These are phyloP conservation scores for Myrmecophaga tridactyla DNA, from an alignment of 2,113 vertebrate genomes.

Conservation along the genomic window DNA sequence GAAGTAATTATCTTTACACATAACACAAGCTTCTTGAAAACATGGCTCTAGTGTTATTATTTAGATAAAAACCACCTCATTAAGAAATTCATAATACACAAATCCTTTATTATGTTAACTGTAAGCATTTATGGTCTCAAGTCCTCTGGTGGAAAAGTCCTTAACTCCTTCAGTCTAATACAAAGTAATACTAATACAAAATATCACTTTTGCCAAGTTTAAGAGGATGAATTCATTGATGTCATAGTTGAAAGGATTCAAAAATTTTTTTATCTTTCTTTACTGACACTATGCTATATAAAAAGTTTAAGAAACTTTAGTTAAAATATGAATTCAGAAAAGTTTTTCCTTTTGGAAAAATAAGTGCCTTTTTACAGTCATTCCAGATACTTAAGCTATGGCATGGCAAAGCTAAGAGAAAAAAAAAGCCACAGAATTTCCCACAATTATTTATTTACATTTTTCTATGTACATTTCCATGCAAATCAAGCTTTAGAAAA, in stretches of 20 bases:
- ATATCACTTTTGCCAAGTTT: background rate
- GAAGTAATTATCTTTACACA: background rate
- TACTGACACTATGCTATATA: background rate
- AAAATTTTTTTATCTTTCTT: background rate
- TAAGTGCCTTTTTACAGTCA: conserved; percentile 27
- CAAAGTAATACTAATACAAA: conserved; percentile 18
- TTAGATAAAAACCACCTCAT: conserved; percentile 10
- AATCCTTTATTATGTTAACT: conserved; percentile 31
- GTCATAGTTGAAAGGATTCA: background rate
- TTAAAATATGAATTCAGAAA: conserved; percentile 5
- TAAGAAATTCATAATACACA: conserved; percentile 23
- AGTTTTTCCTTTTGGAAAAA: background rate
- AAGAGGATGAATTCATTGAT: conserved; percentile 15
- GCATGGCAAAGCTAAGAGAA: background rate
- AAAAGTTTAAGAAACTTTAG: background rate
- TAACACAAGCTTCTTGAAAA: background rate
- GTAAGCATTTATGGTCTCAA: background rate
- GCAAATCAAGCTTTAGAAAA: conserved; percentile 21
- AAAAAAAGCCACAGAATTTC: background rate
- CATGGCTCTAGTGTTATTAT: background rate
- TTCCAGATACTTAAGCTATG: background rate
- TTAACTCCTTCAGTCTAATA: conserved; percentile 10
- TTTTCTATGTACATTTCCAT: background rate
- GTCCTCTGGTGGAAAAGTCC: background rate
- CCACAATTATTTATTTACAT: background rate